These are phyloP conservation scores for Carabus problematicus DNA, from an alignment of 2,888 invertebrate species.

Conservation along the genomic window DNA sequence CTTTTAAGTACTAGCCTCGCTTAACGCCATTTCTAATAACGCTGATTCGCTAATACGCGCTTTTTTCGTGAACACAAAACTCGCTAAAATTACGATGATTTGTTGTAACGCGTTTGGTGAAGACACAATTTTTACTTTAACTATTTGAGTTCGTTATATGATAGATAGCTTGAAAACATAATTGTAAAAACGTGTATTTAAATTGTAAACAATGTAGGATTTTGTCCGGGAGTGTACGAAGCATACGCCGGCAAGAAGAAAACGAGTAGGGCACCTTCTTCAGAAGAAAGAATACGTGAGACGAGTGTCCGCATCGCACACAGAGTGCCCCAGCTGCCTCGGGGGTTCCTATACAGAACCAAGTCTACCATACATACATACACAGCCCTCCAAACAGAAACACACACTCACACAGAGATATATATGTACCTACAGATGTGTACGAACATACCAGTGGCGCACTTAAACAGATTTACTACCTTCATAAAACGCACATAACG, in stretches of 20 bases:
- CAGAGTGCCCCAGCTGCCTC: slow-evolving; percentile 9
- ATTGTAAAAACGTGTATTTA: background rate
- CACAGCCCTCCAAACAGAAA: too few relatives aligned
- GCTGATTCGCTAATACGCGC: background rate
- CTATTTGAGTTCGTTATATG: background rate
- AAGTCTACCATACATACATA: background rate
- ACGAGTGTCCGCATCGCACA: slow-evolving; percentile 3
- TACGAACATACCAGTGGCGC: too few relatives aligned
- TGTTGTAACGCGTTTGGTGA: too few relatives aligned
- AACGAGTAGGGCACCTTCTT: slow-evolving; percentile 19
- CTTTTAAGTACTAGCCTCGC: background rate
- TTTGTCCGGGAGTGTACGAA: slow-evolving; percentile 26
- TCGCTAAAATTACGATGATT: too few relatives aligned
- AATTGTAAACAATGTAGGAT: slow-evolving; percentile 4
- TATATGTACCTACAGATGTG: too few relatives aligned
- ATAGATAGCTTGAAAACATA: background rate
- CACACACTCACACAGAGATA: background rate
- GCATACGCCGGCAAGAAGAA: slow-evolving; percentile 22
- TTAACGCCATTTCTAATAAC: background rate
- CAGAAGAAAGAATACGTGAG: slow-evolving; percentile 18
- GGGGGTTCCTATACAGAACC: slow-evolving; percentile 11
- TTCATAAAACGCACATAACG: too few relatives aligned
- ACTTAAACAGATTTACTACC: too few relatives aligned
- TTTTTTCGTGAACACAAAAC: background rate
- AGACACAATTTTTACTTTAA: background rate